phyloP scores from a whole-genome alignment of 2,888 invertebrate genomes.

The Laothoe populi region DNA sequence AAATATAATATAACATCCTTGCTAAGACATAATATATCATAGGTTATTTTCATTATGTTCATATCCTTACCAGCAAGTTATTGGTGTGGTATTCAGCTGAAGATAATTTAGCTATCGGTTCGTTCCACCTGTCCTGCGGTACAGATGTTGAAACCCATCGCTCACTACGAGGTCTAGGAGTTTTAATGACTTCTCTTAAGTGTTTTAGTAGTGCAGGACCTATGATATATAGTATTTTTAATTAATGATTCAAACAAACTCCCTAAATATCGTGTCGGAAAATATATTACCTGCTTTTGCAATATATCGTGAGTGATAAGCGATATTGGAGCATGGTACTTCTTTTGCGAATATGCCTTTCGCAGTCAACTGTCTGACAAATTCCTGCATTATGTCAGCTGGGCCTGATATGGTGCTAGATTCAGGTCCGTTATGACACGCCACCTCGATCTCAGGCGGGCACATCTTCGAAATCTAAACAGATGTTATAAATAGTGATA shows the following conservation, averaged over 20 bases:
- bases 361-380: conserved; percentile 72
- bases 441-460: conserved; percentile 83
- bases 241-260: background rate
- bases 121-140: conserved; percentile 86
- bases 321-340: conserved; percentile 89
- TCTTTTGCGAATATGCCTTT: conserved; percentile 53
- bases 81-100: conserved; percentile 94
- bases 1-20: background rate
- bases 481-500: conserved; percentile 47
- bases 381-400: conserved; percentile 81
- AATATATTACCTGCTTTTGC: conserved; percentile 72
- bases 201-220: conserved; percentile 83
- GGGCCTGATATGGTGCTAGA: conserved; percentile 91
- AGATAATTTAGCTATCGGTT: conserved; percentile 70
- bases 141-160: conserved; percentile 94
- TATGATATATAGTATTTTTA: too few relatives aligned
- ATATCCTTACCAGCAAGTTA: conserved; percentile 86
- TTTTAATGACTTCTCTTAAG: conserved; percentile 83
- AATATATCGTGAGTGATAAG: conserved; percentile 93
- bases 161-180: conserved; percentile 85
- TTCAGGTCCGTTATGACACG: conserved; percentile 91
- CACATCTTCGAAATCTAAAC: conserved; percentile 41
- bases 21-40: too few relatives aligned
- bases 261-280: conserved; percentile 34
- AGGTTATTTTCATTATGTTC: background rate